A percentile compares a stretch with the other conserved stretches of the same genome.
These are phyloP conservation scores for Catharus fuscescens DNA, from an alignment of 2,113 vertebrate species.

Conservation along the genomic window DNA sequence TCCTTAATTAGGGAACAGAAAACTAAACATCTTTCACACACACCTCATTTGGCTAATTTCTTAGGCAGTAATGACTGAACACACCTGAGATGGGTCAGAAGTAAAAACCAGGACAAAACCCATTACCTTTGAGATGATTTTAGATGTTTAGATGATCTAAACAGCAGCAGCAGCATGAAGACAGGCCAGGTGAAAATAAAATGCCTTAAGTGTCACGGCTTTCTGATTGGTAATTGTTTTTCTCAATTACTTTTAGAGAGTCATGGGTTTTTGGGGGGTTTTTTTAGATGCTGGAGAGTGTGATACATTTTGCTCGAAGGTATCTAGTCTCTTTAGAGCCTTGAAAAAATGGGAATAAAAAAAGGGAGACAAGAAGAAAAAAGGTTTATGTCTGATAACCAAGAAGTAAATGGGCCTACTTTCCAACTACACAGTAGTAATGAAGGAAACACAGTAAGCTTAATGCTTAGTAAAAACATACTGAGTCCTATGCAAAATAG, in stretches of 20 bases:
- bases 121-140: background rate
- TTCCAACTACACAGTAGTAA: background rate
- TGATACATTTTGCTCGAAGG: background rate
- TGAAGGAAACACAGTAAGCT: background rate
- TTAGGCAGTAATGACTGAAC: background rate
- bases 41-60: background rate
- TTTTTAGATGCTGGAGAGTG: background rate
- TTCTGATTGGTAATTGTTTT: background rate
- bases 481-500: background rate
- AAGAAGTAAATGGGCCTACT: background rate
- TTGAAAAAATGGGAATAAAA: background rate
- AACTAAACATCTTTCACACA: background rate
- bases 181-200: background rate
- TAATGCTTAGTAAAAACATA: background rate
- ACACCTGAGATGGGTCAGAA: background rate
- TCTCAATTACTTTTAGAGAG: background rate
- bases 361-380: background rate
- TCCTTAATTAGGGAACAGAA: background rate
- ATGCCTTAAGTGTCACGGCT: background rate
- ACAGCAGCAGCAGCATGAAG: background rate
- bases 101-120: background rate
- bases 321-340: background rate
- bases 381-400: background rate
- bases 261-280: accelerated
- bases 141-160: too few relatives aligned